Evolutionary conservation across 1,140 invertebrate genomes (phyloP), one percentile per base, ranked within the genome.

Genomic region (Drosophila nigrodunni): DNA sequence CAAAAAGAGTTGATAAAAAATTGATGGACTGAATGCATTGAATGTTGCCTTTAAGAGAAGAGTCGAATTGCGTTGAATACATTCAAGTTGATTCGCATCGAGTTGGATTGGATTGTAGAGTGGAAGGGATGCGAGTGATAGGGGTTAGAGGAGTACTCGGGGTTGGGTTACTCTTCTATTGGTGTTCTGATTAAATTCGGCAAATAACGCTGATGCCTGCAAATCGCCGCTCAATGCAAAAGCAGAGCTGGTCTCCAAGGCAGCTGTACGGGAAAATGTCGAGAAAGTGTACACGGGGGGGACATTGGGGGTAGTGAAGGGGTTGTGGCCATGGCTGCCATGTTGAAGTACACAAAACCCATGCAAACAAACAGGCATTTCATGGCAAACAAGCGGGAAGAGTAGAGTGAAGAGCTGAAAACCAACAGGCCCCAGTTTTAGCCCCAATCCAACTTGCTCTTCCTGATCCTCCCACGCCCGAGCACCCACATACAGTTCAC

Each of bases 341-440:
- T 87, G 83, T 82, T 87, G 77, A 83, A 87, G 83, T 88, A 88
- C 83, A 87, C 83, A 87, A 87, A 87, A 83, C 85, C 85, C 85
- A 88, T 79, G 83, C 83, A 88, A 87, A 87, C 83, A 87, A 87
- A 87, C 83, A 83, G 85, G 80, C 83, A 87, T 87, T 87, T 82
- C 80, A 87, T 70, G 62, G 83, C 83, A 87, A 88, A 87, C 83
- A 88, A 79, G 65, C 59, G 50, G 25, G 46, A 37, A 13, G 18
- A 21, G 52, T 55, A 8, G 4, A 44, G 58, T 62, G 57, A 10
- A 1, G 18, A 35, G 50, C 49, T 49, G 67, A 60, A 60, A 47
- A 64, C 7, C 54, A 66, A 35, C 54, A 34, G 18, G 18, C 25
- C 15, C 41, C 30, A 41, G 37, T 18, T 2, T 6, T n/a, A 34